Evolutionary conservation across 2,113 vertebrate species (phyloP), one percentile per base, ranked within the genome.

Genomic region (Fulmarus glacialis): DNA sequence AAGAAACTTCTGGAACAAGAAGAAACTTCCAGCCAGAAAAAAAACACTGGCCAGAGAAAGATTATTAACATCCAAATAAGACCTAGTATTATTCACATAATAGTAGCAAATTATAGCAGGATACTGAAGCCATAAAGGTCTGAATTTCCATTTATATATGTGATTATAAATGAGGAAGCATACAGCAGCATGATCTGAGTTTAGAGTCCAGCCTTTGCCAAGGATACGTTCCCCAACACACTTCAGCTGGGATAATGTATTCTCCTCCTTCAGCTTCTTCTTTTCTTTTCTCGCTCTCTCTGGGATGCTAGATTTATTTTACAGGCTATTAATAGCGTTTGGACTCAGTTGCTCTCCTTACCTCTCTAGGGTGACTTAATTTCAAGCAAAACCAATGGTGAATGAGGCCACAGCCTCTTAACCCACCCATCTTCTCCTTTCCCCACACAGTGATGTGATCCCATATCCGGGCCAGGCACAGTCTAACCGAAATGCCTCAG

Each of bases 401-500:
- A 82, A 82, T 0, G 1, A 71, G 32, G 15, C 43, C 60, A 53
- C 16, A 67, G 13, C 5, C 30, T 48, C 12, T 23, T 15, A 56
- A 2, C 3, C 17, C 3, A 12, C 22, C 8, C 26, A 21, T 26
- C 50, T n/a, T 40, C 34, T 45, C 15, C 23, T 59, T 88, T 82
- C 27, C n/a, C 26, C 68, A 11, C 9, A 5, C 4, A 4, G 27
- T 11, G 7, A 47, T 43, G 26, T 17, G 29, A 50, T 24, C 32
- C 47, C 2, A 3, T 4, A 48, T 7, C 43, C 60, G 1, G 1
- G 4, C 12, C 64, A 87, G 19, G 13, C 40, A 70, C 21, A 72
- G n/a, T 22, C 34, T 55, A 62, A 67, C 14, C 1, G 2, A 67
- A 87, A 79, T 0, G 0, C 56, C 38, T 67, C 26, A 13, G 3